These are phyloP conservation scores for Chlorocebus sabaeus DNA, from an alignment of 2,113 vertebrate genomes.

Conservation along the genomic window DNA sequence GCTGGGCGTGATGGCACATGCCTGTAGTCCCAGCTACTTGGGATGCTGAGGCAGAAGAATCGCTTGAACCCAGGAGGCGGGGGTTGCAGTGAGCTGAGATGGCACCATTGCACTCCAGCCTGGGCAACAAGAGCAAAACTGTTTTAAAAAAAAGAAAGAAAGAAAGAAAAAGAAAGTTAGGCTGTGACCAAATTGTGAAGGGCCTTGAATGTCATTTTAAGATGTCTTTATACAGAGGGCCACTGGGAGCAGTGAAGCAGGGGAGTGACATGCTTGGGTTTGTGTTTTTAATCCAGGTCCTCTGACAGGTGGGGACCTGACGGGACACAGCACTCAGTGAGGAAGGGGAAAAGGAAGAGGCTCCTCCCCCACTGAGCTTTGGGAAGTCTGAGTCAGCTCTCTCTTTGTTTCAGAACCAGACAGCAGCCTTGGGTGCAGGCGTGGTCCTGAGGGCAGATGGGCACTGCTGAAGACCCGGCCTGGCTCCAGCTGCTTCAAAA, in stretches of 20 bases:
- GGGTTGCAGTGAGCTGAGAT: no score
- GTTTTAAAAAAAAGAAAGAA: no score
- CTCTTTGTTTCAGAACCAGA: slow-evolving; percentile 77
- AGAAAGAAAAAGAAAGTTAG: background rate
- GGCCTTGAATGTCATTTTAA: background rate
- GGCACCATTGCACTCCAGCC: no score
- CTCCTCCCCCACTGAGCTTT: no score
- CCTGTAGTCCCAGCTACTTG: no score
- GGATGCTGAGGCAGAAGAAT: no score
- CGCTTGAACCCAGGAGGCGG: no score
- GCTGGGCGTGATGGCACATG: no score
- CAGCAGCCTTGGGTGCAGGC: slow-evolving; percentile 23
- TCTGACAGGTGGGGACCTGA: background rate
- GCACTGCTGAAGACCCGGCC: slow-evolving; percentile 80
- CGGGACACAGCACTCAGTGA: background rate
- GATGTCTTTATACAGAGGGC: background rate
- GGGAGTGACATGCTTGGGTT: background rate
- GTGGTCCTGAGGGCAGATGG: slow-evolving; percentile 77
- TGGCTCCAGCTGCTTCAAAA: slow-evolving; percentile 72
- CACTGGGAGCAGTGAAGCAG: background rate
- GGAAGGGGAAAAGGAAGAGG: background rate
- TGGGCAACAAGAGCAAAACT: no score
- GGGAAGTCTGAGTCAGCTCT: background rate
- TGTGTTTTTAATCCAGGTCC: background rate
- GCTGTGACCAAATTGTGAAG: background rate